These are phyloP conservation scores for Phenganax subtilis DNA, from an alignment of 92 coral and sea anemone genomes.

Conservation along the genomic window DNA sequence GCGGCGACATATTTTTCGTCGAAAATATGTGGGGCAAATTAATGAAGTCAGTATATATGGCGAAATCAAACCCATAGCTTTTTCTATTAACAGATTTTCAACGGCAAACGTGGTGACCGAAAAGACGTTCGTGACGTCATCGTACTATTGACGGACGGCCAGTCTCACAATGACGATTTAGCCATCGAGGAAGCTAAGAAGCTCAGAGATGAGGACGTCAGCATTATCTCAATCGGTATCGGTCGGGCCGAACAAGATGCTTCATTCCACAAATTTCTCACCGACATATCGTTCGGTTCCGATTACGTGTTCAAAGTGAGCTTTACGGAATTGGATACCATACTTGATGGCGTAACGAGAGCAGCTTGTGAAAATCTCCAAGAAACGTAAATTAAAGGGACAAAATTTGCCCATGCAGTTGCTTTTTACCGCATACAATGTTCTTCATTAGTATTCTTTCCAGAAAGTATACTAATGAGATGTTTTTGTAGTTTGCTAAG, in stretches of 20 bases:
- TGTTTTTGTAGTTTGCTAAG: too few relatives aligned
- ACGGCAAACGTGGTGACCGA: constrained; percentile 20
- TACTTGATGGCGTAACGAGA: constrained; percentile 12
- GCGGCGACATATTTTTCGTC: not conserved
- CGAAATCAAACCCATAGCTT: not conserved
- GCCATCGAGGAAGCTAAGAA: constrained; percentile 17
- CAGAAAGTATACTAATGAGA: too few relatives aligned
- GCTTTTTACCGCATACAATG: too few relatives aligned
- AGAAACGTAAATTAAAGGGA: not conserved
- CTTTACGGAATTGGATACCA: constrained; percentile 22
- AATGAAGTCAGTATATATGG: not conserved
- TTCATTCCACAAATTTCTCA: not conserved
- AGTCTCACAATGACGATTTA: constrained; percentile 8
- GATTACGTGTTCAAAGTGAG: constrained; percentile 17
- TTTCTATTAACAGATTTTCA: constrained; percentile 21
- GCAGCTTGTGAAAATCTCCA: constrained; percentile 37
- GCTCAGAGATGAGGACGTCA: constrained; percentile 37
- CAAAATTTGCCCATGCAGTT: not conserved
- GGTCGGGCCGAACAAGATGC: constrained; percentile 16
- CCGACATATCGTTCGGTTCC: constrained; percentile 2
- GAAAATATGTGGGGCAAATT: not conserved
- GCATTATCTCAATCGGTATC: constrained; percentile 51
- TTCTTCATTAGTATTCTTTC: too few relatives aligned
- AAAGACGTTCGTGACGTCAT: constrained; percentile 19
- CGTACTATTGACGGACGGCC: constrained; percentile 26